Base-by-base conservation (phyloP, 2,797 vertebrate species). In the Gymnoscopelus microlampas region DNA sequence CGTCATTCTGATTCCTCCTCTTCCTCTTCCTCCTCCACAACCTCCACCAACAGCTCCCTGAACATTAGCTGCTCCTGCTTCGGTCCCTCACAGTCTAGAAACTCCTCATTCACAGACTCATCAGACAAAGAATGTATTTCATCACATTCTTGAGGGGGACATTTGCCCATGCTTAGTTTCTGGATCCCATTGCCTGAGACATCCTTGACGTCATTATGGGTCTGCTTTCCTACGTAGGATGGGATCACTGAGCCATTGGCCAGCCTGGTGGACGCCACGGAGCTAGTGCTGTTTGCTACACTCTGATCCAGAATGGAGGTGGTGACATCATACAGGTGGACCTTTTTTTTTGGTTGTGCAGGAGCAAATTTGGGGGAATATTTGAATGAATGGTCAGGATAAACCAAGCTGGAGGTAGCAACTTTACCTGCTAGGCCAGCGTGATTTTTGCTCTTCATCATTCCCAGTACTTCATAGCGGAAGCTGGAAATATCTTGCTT, bases 401-500 rank as follows among this genome's bases (percentile, higher is more conserved):
- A 95, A 49, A 90, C 90, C 1, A 95, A 77, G 56, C 89, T 66
- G 3, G 93, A 93, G 78, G 90, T 91, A 4, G 77, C 80, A 8
- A 88, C 66, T 53, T 85, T 93, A 11, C 91, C 72, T 2, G 83
- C 53, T 11, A 78, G 91, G 5, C 90, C 88, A 19, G 93, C 84
- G 0, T 66, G 73, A 69, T 67, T 70, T 84, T 93, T 96, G 79
- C 93, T 92, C 88, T 94, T 96, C 81, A 98, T 93, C 87, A 99
- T 93, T 66, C 96, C 97, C 75, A 99, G 85, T 15, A 99, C 96
- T 89, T 99, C 97, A 85, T 96, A 99, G 72, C 98, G 96, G 87
- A 99, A 99, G 74, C 98, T 99, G 69, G 97, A 99, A 87, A 99
- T 99, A 85, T 99, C 97, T 86, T 99, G 98, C 80, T 99, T 99